A percentile compares a stretch with the other conserved stretches of the same genome.
phyloP scores from a whole-genome alignment of 2,113 vertebrate species.

The Perognathus longimembris region DNA sequence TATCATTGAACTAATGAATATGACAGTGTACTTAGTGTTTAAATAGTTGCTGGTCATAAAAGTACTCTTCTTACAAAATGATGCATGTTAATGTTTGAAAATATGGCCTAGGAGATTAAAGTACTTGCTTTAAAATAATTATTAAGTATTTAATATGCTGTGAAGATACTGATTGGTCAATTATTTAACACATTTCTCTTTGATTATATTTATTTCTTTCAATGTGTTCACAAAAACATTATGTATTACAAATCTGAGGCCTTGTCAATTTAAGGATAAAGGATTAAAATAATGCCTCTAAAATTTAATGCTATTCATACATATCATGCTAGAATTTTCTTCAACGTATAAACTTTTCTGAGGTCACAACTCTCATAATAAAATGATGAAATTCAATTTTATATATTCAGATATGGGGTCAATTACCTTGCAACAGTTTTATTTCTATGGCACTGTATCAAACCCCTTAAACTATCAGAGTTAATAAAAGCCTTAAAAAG shows the following conservation, averaged over 20 bases:
- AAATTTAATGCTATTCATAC: neutral
- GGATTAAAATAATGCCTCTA: neutral
- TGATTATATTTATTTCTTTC: neutral
- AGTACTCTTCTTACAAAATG: neutral
- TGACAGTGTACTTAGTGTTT: neutral
- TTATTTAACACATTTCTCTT: conserved; percentile 14
- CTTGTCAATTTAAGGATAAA: neutral
- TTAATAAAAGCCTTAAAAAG: conserved; percentile 51
- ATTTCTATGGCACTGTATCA: conserved; percentile 39
- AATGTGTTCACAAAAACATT: neutral
- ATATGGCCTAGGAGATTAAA: neutral
- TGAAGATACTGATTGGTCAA: neutral
- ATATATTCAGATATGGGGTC: neutral
- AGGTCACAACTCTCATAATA: neutral
- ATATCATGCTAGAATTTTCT: conserved; percentile 23
- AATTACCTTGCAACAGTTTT: neutral
- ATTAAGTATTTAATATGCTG: neutral
- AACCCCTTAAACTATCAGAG: neutral
- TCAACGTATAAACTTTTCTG: neutral
- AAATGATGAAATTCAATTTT: conserved; percentile 18
- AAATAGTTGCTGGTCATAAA: neutral
- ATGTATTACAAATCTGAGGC: conserved; percentile 27
- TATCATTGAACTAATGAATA: neutral
- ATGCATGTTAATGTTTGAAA: neutral
- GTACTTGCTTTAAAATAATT: neutral